A percentile compares a stretch with the other conserved stretches of the same genome.
Evolutionary conservation across 2,888 invertebrate genomes (phyloP).

Genomic region (Epiblema foenella): DNA sequence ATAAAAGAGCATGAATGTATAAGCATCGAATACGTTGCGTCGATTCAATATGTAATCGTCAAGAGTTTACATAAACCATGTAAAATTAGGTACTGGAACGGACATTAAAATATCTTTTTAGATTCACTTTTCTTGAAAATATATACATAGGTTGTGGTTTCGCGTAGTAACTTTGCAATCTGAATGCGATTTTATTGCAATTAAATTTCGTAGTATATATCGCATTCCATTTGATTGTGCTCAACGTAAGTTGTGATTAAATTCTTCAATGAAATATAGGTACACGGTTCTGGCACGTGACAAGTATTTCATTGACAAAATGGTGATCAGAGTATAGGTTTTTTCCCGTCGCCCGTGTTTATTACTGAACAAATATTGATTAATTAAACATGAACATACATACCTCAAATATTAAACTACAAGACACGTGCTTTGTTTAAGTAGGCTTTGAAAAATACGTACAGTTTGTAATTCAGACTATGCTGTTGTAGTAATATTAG

Average conservation of each 20-base stretch:
- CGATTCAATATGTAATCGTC: not conserved
- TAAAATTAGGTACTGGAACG: not conserved
- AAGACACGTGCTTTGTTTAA: conserved; percentile 33
- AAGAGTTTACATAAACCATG: not conserved
- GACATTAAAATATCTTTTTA: not conserved
- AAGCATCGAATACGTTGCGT: not conserved
- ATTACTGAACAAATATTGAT: conserved; percentile 38
- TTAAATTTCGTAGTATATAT: not conserved
- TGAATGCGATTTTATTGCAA: conserved; percentile 6
- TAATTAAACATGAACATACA: conserved; percentile 38
- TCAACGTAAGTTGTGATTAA: conserved; percentile 12
- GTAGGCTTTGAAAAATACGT: conserved; percentile 21
- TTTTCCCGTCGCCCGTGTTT: conserved; percentile 39
- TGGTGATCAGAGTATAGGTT: conserved; percentile 25
- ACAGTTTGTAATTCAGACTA: conserved; percentile 1
- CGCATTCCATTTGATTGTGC: conserved; percentile 19
- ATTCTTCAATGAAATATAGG: conserved; percentile 33
- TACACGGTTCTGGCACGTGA: conserved; percentile 11
- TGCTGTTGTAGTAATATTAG: no score
- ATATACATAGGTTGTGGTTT: not conserved
- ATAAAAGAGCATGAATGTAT: conserved; percentile 9
- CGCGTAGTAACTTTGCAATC: not conserved
- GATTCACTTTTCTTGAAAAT: not conserved
- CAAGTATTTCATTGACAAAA: conserved; percentile 30
- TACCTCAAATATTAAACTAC: conserved; percentile 41